Evolutionary conservation across 2,888 invertebrate genomes (phyloP).

Genomic region (Drosophila sordidapex): DNA sequence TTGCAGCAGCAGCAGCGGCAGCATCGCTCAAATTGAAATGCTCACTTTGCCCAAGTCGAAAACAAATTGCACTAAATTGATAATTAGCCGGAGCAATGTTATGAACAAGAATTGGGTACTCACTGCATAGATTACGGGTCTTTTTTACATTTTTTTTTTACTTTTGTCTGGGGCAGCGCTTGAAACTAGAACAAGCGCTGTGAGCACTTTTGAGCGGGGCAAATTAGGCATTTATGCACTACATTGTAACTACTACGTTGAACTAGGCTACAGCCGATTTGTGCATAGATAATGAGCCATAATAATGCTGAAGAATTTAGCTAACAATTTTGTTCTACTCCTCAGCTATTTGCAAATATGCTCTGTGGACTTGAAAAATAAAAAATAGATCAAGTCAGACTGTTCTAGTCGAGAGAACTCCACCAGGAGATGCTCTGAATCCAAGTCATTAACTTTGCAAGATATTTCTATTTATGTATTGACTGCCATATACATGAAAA

Average conservation of each 20-base stretch:
- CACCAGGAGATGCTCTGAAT: not conserved
- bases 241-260: not conserved
- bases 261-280: conserved; percentile 17
- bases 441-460: not conserved
- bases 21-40: conserved; percentile 51
- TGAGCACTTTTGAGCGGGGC: conserved; percentile 6
- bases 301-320: conserved; percentile 6
- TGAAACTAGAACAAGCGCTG: conserved; percentile 1
- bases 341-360: not conserved
- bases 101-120: conserved; percentile 5
- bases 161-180: conserved; percentile 3
- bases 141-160: not conserved
- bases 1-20: not conserved
- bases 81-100: conserved; percentile 62
- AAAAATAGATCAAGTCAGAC: not conserved
- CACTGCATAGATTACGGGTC: conserved; percentile 33
- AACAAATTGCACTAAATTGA: conserved; percentile 79
- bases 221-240: conserved; percentile 29
- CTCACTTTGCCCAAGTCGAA: conserved; percentile 38
- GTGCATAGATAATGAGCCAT: conserved; percentile 23
- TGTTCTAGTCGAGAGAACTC: not conserved
- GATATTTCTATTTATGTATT: not conserved
- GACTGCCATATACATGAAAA: not conserved
- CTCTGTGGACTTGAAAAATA: not conserved
- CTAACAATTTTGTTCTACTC: not conserved